A percentile compares a stretch with the other conserved stretches of the same genome.
These are phyloP conservation scores for Eilema sororculum DNA, from an alignment of 2,888 invertebrate genomes.

Conservation along the genomic window DNA sequence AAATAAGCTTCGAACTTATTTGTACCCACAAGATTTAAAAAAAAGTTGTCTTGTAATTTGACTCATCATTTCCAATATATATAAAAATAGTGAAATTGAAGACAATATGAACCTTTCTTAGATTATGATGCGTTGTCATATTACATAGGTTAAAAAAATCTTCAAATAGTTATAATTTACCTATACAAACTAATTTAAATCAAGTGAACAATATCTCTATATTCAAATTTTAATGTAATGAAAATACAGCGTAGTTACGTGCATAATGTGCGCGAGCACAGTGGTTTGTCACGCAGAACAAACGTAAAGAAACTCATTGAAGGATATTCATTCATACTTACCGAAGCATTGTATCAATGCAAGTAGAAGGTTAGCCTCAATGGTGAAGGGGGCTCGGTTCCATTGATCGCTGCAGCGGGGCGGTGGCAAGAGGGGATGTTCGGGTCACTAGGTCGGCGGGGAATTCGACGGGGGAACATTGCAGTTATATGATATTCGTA, in stretches of 20 bases:
- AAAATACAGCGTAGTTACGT: too few species aligned
- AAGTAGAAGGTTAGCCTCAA: conserved; percentile 60
- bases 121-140: too few species aligned
- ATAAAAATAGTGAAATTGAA: too few species aligned
- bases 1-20: too few species aligned
- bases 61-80: too few species aligned
- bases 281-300: conserved; percentile 43
- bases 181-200: background rate
- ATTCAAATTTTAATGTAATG: background rate
- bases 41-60: too few species aligned
- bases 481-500: conserved; percentile 47
- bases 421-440: conserved; percentile 50
- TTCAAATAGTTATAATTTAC: background rate
- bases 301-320: conserved; percentile 49
- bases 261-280: conserved; percentile 24
- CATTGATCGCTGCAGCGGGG: conserved; percentile 76
- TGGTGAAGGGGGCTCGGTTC: conserved; percentile 61
- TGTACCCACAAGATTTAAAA: too few species aligned
- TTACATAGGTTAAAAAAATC: too few species aligned
- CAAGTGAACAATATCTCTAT: background rate
- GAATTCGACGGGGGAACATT: conserved; percentile 47
- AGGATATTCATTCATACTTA: conserved; percentile 65
- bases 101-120: too few species aligned
- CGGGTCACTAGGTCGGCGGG: conserved; percentile 78
- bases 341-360: conserved; percentile 66